A percentile compares a stretch with the other conserved stretches of the same genome.
Evolutionary conservation across 2,888 invertebrate genomes (phyloP).

Genomic region (Ophion ventricosus): DNA sequence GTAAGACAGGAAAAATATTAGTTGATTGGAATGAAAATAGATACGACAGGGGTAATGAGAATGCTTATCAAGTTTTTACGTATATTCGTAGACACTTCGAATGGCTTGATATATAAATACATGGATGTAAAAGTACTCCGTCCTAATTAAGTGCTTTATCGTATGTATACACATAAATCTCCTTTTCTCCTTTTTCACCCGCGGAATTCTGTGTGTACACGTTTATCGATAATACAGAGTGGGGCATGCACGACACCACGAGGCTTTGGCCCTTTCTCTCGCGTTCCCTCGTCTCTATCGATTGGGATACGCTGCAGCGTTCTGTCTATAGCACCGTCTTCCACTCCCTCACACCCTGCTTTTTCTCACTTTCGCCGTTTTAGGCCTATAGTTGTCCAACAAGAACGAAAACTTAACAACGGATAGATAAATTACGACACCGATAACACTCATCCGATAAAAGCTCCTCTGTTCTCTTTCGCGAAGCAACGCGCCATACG

Average conservation of each 20-base stretch:
- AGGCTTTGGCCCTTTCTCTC: slow-evolving; percentile 23
- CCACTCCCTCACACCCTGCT: neutral
- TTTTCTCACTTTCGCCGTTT: slow-evolving; percentile 21
- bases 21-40: slow-evolving; percentile 20
- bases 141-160: slow-evolving; percentile 50
- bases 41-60: neutral
- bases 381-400: slow-evolving; percentile 12
- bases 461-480: slow-evolving; percentile 17
- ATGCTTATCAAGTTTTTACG: neutral
- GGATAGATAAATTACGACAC: slow-evolving; percentile 57
- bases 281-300: slow-evolving; percentile 49
- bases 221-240: slow-evolving; percentile 47
- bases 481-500: slow-evolving; percentile 2
- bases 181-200: slow-evolving; percentile 43
- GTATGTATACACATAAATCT: neutral
- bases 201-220: slow-evolving; percentile 40
- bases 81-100: neutral
- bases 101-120: neutral
- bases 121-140: slow-evolving; percentile 29
- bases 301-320: slow-evolving; percentile 47
- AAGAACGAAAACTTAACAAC: slow-evolving; percentile 46
- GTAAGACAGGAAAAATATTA: neutral
- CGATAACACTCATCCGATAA: slow-evolving; percentile 57
- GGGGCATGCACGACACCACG: slow-evolving; percentile 47
- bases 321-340: slow-evolving; percentile 9